Percentiles rank a stretch among this genome's conserved stretches.
phyloP scores from a whole-genome alignment of 64 coral and sea anemone species.

The Platygyra sinensis region DNA sequence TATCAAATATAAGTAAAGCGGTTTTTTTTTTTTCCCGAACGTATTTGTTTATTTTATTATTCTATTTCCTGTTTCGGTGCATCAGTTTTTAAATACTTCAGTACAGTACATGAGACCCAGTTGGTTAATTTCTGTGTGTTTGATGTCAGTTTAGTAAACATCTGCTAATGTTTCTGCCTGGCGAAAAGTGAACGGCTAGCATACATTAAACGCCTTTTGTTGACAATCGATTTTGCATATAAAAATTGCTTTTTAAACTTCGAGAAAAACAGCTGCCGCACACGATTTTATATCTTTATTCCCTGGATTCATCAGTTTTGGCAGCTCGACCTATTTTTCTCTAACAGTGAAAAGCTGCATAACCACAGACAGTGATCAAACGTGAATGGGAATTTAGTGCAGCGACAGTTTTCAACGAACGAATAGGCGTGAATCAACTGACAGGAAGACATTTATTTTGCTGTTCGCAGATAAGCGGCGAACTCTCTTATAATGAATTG shows the following conservation, averaged over 20 bases:
- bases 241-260: neutral
- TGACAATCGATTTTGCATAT: slow-evolving; percentile 22
- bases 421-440: neutral
- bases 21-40: too few species aligned
- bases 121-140: neutral
- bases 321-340: neutral
- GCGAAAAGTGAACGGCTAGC: neutral
- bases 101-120: too few species aligned
- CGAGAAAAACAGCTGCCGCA: neutral
- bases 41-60: too few species aligned
- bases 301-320: neutral
- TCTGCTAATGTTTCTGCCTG: neutral
- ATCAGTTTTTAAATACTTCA: too few species aligned
- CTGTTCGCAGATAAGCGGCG: neutral
- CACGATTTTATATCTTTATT: neutral
- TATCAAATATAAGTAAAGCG: too few species aligned
- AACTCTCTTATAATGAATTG: slow-evolving; percentile 33
- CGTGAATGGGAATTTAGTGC: neutral
- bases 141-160: neutral
- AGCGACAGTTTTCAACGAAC: neutral
- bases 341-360: neutral
- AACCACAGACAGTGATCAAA: neutral
- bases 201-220: neutral
- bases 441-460: neutral
- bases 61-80: too few species aligned